Evolutionary conservation across 2,797 vertebrate genomes (phyloP).

Genomic region (Dallia pectoralis): DNA sequence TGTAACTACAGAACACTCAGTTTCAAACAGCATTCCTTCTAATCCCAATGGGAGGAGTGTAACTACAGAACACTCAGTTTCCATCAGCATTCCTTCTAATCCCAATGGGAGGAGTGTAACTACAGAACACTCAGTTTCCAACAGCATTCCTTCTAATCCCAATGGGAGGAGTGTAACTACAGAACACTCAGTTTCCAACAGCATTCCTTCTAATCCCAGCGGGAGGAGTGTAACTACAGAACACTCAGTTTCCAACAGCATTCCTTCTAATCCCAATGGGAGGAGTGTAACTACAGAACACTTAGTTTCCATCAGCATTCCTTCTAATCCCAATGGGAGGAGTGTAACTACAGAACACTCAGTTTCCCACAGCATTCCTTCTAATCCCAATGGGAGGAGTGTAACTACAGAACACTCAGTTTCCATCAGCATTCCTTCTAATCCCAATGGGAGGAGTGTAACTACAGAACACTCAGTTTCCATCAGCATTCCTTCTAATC

Average conservation of each 20-base stretch:
- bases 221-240: constrained; percentile 31
- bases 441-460: too few relatives aligned
- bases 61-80: constrained; percentile 27
- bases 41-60: constrained; percentile 27
- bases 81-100: background rate
- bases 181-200: constrained; percentile 18
- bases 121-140: constrained; percentile 23
- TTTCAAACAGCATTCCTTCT: background rate
- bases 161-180: constrained; percentile 33
- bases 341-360: too few relatives aligned
- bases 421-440: too few relatives aligned
- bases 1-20: constrained; percentile 32
- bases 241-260: constrained; percentile 11
- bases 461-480: too few relatives aligned
- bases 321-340: too few relatives aligned
- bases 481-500: too few relatives aligned
- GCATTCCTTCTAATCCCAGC: constrained; percentile 2
- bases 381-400: too few relatives aligned
- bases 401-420: too few relatives aligned
- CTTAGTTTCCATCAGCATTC: too few relatives aligned
- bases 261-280: too few relatives aligned
- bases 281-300: too few relatives aligned
- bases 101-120: constrained; percentile 29
- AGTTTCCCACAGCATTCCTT: too few relatives aligned
- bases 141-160: background rate